phyloP scores from a whole-genome alignment of 2,888 invertebrate species.

The Caenorhabditis sulstoni region DNA sequence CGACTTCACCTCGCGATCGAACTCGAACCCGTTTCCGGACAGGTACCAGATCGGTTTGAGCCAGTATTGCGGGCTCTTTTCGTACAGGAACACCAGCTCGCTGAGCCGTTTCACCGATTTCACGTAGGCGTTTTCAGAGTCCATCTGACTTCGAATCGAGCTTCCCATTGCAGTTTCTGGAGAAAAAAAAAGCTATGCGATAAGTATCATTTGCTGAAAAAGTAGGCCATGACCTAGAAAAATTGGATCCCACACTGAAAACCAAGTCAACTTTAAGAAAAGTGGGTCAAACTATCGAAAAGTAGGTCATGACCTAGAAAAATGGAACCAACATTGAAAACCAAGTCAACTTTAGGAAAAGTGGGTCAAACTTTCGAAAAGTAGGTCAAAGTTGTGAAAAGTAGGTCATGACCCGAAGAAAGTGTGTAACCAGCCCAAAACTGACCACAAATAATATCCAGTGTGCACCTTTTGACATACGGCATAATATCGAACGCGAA shows the following conservation, averaged over 20 bases:
- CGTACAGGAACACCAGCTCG: slow-evolving; percentile 67
- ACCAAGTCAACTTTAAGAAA: too few species aligned
- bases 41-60: slow-evolving; percentile 84
- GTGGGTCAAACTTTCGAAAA: too few species aligned
- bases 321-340: too few species aligned
- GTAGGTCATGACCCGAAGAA: too few species aligned
- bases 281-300: too few species aligned
- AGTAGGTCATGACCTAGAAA: too few species aligned
- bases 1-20: slow-evolving; percentile 57
- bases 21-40: slow-evolving; percentile 81
- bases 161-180: slow-evolving; percentile 75
- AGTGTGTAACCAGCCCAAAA: too few species aligned
- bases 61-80: slow-evolving; percentile 77
- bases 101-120: slow-evolving; percentile 62
- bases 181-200: slow-evolving; percentile 19
- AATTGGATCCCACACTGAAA: too few species aligned
- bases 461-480: slow-evolving; percentile 82
- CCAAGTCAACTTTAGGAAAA: too few species aligned
- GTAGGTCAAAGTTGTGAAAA: too few species aligned
- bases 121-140: slow-evolving; percentile 68
- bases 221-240: too few species aligned
- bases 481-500: slow-evolving; percentile 82
- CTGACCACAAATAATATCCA: slow-evolving; percentile 81
- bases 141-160: slow-evolving; percentile 64
- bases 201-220: too few species aligned